Evolutionary conservation across 1,140 invertebrate genomes (phyloP).

Genomic region (Leptoteleia sp.): DNA sequence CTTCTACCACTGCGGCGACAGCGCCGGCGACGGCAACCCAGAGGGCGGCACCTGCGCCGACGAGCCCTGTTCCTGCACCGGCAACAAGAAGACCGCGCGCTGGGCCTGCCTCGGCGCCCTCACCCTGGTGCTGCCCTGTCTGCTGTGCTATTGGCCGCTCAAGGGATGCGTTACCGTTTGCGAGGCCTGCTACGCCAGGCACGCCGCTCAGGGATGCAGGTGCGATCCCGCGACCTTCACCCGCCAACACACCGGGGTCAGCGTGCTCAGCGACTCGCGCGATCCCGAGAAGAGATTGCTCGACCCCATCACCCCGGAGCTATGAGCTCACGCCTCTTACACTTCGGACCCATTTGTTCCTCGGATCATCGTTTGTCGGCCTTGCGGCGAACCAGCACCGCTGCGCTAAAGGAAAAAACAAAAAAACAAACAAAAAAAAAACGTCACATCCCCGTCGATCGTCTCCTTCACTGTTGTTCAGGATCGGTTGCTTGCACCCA

Average conservation of each 20-base stretch:
- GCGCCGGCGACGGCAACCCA: constrained; percentile 84
- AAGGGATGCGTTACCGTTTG: constrained; percentile 88
- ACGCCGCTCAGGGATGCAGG: constrained; percentile 86
- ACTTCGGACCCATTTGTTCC: neutral
- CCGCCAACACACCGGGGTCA: constrained; percentile 74
- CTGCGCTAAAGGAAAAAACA: too few relatives aligned
- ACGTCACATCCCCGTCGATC: too few relatives aligned
- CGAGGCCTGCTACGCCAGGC: constrained; percentile 90
- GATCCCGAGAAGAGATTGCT: constrained; percentile 78
- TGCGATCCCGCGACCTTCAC: constrained; percentile 84
- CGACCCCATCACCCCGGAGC: constrained; percentile 78
- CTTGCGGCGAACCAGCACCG: too few relatives aligned
- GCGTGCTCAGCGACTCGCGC: constrained; percentile 75
- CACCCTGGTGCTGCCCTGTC: constrained; percentile 91
- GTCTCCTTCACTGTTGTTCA: too few relatives aligned
- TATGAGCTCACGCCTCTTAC: constrained; percentile 66
- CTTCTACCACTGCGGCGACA: constrained; percentile 94
- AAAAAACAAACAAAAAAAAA: too few relatives aligned
- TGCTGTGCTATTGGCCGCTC: constrained; percentile 95
- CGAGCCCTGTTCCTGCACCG: constrained; percentile 92
- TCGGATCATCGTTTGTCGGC: too few relatives aligned
- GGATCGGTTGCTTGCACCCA: too few relatives aligned
- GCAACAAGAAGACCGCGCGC: constrained; percentile 85
- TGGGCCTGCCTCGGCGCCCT: constrained; percentile 93
- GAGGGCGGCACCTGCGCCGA: constrained; percentile 87